Percentiles rank a stretch among this genome's conserved stretches.
Conservation (phyloP, 2,113 vertebrate genomes). For the Tringa solitaria region DNA sequence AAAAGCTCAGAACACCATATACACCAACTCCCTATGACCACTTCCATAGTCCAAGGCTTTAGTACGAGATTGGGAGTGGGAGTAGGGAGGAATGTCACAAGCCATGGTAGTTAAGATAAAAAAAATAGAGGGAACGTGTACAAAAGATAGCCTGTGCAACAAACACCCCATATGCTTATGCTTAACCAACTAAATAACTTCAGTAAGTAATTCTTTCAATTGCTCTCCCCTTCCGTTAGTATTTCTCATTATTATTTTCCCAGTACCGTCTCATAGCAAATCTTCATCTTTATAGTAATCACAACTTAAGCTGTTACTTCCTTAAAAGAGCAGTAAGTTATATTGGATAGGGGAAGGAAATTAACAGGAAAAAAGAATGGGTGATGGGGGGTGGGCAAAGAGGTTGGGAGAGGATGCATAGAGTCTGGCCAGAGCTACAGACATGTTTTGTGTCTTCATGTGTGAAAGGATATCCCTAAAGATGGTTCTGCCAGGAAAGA, state of each 20-base stretch:
- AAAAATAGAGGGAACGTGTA: neutral
- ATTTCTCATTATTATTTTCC: neutral
- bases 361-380: neutral
- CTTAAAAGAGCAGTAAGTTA: neutral
- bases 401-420: neutral
- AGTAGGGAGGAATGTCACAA: neutral
- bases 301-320: neutral
- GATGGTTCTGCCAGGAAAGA: constrained; percentile 18
- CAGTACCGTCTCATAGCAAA: neutral
- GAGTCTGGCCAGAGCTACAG: neutral
- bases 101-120: neutral
- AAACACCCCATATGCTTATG: neutral
- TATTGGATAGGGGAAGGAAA: neutral
- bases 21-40: neutral
- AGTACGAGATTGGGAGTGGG: neutral
- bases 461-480: constrained; percentile 15
- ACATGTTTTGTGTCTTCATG: neutral
- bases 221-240: neutral
- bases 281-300: neutral
- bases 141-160: neutral
- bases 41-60: neutral
- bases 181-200: neutral
- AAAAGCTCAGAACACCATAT: neutral
- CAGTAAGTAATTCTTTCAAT: neutral
- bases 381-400: neutral